These are phyloP conservation scores for Anthonomus grandis DNA, from an alignment of 1,140 invertebrate species.

Conservation along the genomic window DNA sequence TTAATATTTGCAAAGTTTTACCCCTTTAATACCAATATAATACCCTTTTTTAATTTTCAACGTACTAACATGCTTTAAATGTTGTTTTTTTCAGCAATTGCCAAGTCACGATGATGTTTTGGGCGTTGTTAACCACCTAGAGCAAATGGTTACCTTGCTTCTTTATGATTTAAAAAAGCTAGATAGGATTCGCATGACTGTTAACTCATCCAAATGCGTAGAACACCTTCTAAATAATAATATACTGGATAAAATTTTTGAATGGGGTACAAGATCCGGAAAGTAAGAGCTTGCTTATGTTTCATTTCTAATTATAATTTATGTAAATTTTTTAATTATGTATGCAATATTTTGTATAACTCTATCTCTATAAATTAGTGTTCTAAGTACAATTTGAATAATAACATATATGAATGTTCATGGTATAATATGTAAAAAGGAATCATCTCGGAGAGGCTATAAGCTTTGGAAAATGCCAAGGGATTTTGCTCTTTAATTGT, in stretches of 20 bases:
- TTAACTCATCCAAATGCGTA: slow-evolving; percentile 64
- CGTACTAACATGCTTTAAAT: background rate
- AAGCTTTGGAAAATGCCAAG: no score
- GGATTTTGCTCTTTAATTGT: no score
- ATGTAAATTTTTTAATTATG: slow-evolving; percentile 1
- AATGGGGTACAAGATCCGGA: slow-evolving; percentile 72
- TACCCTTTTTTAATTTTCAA: background rate
- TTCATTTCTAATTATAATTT: no score
- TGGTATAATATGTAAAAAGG: no score
- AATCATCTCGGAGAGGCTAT: no score
- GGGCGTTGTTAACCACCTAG: slow-evolving; percentile 86
- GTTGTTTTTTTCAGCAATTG: slow-evolving; percentile 45
- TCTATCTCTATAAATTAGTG: background rate
- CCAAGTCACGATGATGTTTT: slow-evolving; percentile 79
- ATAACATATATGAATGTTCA: background rate
- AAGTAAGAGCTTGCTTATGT: slow-evolving; percentile 59
- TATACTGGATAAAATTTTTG: slow-evolving; percentile 71
- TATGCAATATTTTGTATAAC: background rate
- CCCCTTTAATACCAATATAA: background rate
- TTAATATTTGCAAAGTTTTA: no score
- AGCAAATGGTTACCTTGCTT: slow-evolving; percentile 87
- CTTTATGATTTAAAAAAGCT: slow-evolving; percentile 70
- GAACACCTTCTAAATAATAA: slow-evolving; percentile 76
- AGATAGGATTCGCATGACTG: slow-evolving; percentile 47
- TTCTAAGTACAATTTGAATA: background rate